phyloP scores from a whole-genome alignment of 2,797 vertebrate species.

The Merluccius polli region DNA sequence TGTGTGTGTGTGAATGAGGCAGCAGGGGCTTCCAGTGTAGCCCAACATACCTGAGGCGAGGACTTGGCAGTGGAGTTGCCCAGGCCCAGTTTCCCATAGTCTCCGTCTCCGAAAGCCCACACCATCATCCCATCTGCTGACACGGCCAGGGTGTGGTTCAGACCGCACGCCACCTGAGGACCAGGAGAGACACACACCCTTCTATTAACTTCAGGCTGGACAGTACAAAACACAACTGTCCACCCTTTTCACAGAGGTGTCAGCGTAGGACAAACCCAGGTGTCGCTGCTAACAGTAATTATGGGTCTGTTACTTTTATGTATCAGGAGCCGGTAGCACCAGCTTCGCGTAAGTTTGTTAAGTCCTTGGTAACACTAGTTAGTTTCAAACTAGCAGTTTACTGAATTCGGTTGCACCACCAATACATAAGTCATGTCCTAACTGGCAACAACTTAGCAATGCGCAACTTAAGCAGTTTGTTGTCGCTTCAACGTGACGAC shows the following conservation, averaged over 20 bases:
- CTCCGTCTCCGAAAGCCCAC: constrained; percentile 81
- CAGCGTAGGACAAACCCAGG: not conserved
- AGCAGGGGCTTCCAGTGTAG: not conserved
- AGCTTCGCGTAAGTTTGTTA: too few species aligned
- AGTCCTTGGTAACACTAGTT: too few species aligned
- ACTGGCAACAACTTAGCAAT: too few species aligned
- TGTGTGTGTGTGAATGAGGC: not conserved
- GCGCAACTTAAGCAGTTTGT: too few species aligned
- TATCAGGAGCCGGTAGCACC: too few species aligned
- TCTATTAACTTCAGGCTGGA: not conserved
- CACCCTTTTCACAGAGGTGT: not conserved
- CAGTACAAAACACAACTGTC: not conserved
- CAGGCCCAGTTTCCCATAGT: constrained; percentile 80
- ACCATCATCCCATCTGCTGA: constrained; percentile 76
- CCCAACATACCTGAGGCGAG: constrained; percentile 72
- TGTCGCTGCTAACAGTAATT: not conserved
- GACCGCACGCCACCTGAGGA: constrained; percentile 76
- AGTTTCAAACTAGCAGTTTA: too few species aligned
- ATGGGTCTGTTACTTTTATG: not conserved
- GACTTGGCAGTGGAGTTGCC: constrained; percentile 80
- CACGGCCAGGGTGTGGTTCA: constrained; percentile 78
- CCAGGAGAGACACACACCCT: not conserved
- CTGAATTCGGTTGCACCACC: too few species aligned
- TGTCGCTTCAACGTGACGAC: too few species aligned
- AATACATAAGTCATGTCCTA: too few species aligned